Conservation (phyloP, 2,113 vertebrate genomes). For the Telmatochromis bifrenatus region DNA sequence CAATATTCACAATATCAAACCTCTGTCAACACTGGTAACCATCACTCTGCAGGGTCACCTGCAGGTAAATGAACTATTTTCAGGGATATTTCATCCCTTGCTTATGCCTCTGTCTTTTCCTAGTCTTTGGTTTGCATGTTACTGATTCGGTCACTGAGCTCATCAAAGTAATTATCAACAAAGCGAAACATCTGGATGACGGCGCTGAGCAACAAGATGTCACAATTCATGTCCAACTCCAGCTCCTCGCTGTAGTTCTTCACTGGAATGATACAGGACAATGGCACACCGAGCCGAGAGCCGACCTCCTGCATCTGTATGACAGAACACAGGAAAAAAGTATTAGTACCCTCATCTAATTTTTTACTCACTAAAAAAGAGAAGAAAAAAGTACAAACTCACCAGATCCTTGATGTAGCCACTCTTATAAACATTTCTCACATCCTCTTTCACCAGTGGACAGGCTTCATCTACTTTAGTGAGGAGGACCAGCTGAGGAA, state of each 20-base stretch:
- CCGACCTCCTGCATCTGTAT: conserved; percentile 18
- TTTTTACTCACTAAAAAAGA: not conserved
- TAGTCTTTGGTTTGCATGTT: not conserved
- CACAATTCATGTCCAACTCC: conserved; percentile 38
- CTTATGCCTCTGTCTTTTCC: not conserved
- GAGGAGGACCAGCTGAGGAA: conserved; percentile 37
- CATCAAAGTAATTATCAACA: conserved; percentile 31
- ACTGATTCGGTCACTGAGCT: not conserved
- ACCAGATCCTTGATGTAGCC: not conserved
- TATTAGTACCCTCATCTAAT: not conserved
- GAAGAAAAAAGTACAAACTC: not conserved
- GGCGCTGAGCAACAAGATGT: conserved; percentile 49
- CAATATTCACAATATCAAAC: not conserved
- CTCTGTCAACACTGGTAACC: not conserved
- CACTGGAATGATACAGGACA: conserved; percentile 28
- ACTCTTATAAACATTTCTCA: conserved; percentile 16
- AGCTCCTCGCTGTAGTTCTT: conserved; percentile 6
- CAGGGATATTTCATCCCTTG: not conserved
- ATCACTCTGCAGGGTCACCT: not conserved
- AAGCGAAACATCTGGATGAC: conserved; percentile 27
- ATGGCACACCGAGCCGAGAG: not conserved
- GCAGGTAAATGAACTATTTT: not conserved
- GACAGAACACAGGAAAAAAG: not conserved
- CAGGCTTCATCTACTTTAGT: conserved; percentile 40
- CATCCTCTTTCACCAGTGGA: not conserved